These are phyloP conservation scores for Drosophila albomicans DNA, from an alignment of 1,140 invertebrate genomes.

Conservation along the genomic window DNA sequence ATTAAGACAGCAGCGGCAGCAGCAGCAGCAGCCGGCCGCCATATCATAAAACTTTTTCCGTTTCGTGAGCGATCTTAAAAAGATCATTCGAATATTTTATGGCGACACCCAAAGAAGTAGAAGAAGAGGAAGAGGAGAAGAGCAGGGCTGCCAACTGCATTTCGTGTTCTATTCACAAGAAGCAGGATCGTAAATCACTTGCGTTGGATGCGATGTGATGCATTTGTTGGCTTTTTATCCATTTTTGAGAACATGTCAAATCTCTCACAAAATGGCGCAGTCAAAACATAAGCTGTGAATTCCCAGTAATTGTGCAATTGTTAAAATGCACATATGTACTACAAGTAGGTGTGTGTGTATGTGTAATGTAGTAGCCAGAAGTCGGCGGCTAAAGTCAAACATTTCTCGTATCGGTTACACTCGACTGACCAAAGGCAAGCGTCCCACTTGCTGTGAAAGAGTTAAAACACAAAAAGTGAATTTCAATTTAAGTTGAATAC, in stretches of 20 bases:
- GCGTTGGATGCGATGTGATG: conserved; percentile 1
- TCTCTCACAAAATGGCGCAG: conserved; percentile 53
- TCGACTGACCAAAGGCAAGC: conserved; percentile 18
- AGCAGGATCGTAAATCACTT: conserved; percentile 47
- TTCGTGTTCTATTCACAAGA: conserved; percentile 42
- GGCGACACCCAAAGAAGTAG: conserved; percentile 3
- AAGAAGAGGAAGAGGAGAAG: conserved; percentile 1
- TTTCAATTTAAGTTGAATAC: conserved; percentile 23
- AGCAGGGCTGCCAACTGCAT: conserved; percentile 28
- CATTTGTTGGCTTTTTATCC: conserved; percentile 40
- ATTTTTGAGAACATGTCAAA: conserved; percentile 49
- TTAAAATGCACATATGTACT: background rate
- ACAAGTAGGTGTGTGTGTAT: conserved; percentile 2
- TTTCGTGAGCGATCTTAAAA: conserved; percentile 54
- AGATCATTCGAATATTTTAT: conserved; percentile 53
- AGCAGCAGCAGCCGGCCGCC: conserved; percentile 43
- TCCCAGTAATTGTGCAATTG: conserved; percentile 36
- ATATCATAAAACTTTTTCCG: conserved; percentile 55
- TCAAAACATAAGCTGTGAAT: conserved; percentile 42
- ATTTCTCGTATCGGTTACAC: conserved; percentile 32
- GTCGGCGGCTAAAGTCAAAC: conserved; percentile 54
- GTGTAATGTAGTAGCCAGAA: conserved; percentile 52
- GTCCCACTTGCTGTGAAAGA: conserved; percentile 12
- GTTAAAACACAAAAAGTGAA: conserved; percentile 28
- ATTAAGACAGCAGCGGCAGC: conserved; percentile 43